phyloP scores from a whole-genome alignment of 2,888 invertebrate genomes.

The Oscheius sp. region DNA sequence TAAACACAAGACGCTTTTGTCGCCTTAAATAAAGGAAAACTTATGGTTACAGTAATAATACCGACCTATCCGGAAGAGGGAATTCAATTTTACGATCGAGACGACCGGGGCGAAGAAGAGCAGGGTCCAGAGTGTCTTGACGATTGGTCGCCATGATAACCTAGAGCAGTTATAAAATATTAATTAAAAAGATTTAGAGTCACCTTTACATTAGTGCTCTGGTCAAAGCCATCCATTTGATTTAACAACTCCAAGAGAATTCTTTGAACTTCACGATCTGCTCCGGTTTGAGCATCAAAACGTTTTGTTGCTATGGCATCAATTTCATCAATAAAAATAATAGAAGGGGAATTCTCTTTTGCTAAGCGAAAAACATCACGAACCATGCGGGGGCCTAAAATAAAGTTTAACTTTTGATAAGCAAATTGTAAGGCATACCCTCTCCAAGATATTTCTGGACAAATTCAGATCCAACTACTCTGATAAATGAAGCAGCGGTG shows the following conservation, averaged over 20 bases:
- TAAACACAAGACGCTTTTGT: conserved; percentile 93
- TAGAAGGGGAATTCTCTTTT: conserved; percentile 98
- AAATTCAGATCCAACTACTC: conserved; percentile 98
- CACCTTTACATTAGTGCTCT: conserved; percentile 98
- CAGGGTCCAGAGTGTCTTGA: conserved; percentile 98
- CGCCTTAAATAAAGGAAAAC: conserved; percentile 69
- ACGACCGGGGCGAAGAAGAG: conserved; percentile 90
- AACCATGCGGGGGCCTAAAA: conserved; percentile 90
- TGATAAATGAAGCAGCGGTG: conserved; percentile 88
- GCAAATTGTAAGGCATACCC: conserved; percentile 74
- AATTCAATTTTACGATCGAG: conserved; percentile 98
- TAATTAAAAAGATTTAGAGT: neutral
- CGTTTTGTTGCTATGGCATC: conserved; percentile 99
- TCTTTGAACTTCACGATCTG: conserved; percentile 80
- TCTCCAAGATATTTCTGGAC: conserved; percentile 99
- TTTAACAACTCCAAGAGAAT: conserved; percentile 95
- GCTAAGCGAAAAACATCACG: conserved; percentile 98
- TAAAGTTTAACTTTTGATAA: neutral
- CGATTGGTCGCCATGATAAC: conserved; percentile 95
- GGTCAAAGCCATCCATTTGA: conserved; percentile 99
- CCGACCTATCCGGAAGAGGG: conserved; percentile 86
- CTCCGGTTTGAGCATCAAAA: conserved; percentile 73
- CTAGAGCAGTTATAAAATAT: conserved; percentile 73
- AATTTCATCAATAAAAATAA: conserved; percentile 99
- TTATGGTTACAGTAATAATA: conserved; percentile 68